Evolutionary conservation across 2,888 invertebrate genomes (phyloP), one percentile per base, ranked within the genome.

Genomic region (Horisme vitalbata): DNA sequence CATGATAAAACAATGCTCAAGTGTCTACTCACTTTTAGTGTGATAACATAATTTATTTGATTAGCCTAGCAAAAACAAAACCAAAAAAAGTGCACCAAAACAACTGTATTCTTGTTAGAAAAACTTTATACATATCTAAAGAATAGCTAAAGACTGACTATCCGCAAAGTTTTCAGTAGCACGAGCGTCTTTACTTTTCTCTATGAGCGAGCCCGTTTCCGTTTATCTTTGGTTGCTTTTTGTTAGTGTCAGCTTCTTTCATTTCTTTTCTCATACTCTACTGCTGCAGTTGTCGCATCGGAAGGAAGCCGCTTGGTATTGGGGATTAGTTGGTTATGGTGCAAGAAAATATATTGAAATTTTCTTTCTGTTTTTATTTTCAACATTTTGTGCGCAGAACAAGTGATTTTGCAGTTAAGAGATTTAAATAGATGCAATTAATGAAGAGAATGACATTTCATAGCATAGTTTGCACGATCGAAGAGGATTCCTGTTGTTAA

Each of bases 141-240:
- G 71, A 75, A 71, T 68, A 68, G 62, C 62, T 63, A 68, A 73
- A 68, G 69, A 76, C 66, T 70, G 73, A 71, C 71, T 76, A 68
- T 59, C 72, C 75, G 62, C 73, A 71, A 85, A 84, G 77, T 86
- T 87, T 83, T 76, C 77, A 77, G 74, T 77, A 67, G 75, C 74
- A 71, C 68, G 67, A 71, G 68, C 75, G 74, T 77, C 71, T 71
- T 71, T 79, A 79, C 76, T 81, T 83, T 85, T 84, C 82, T 84
- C 79, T 81, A 79, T 79, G 83, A 83, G 76, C 80, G 76, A 69
- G 77, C 78, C 82, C 78, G 81, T 79, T 86, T 85, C 83, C 81
- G 84, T 82, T 85, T 86, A 86, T 85, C 83, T 84, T 82, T 76
- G 75, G 74, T 75, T 71, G 57, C 68, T 79, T 82, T 85, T 83